A percentile compares a stretch with the other conserved stretches of the same genome.
These are phyloP conservation scores for Sebastes fasciatus DNA, from an alignment of 2,113 vertebrate genomes.

Conservation along the genomic window DNA sequence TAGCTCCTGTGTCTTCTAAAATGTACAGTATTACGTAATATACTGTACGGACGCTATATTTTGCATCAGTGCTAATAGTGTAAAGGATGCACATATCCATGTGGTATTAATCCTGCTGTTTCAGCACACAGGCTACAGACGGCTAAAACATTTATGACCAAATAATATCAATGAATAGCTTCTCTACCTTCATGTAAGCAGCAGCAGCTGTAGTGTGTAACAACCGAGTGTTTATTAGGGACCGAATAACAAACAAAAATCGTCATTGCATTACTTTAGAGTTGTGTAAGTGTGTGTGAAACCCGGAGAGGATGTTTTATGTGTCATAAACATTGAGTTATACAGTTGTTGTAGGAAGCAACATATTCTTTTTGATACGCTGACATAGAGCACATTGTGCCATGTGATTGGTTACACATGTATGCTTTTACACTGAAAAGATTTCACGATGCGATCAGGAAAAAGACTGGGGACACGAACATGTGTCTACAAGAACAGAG, in stretches of 20 bases:
- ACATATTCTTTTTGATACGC: conserved; percentile 42
- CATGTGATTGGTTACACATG: conserved; percentile 57
- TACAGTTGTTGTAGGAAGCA: conserved; percentile 39
- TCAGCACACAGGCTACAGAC: conserved; percentile 46
- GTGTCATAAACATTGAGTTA: conserved; percentile 43
- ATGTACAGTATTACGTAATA: not conserved
- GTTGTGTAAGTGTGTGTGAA: conserved; percentile 20
- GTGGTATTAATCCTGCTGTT: conserved; percentile 46
- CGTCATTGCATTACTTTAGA: conserved; percentile 14
- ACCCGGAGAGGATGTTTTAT: conserved; percentile 32
- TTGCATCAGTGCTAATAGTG: conserved; percentile 17
- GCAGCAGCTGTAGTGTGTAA: conserved; percentile 49
- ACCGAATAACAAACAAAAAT: conserved; percentile 55
- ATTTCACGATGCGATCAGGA: conserved; percentile 46
- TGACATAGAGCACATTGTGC: conserved; percentile 52
- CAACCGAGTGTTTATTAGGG: conserved; percentile 50
- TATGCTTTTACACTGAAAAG: conserved; percentile 61
- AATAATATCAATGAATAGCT: conserved; percentile 55
- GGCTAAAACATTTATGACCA: conserved; percentile 54
- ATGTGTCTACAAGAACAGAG: conserved; percentile 63
- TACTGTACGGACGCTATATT: conserved; percentile 6
- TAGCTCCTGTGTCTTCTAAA: conserved; percentile 16
- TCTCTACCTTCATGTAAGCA: conserved; percentile 33
- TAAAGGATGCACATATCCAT: conserved; percentile 27
- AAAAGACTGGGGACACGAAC: conserved; percentile 47